These are phyloP conservation scores for Drosophila falleni DNA, from an alignment of 2,888 invertebrate species.

Conservation along the genomic window DNA sequence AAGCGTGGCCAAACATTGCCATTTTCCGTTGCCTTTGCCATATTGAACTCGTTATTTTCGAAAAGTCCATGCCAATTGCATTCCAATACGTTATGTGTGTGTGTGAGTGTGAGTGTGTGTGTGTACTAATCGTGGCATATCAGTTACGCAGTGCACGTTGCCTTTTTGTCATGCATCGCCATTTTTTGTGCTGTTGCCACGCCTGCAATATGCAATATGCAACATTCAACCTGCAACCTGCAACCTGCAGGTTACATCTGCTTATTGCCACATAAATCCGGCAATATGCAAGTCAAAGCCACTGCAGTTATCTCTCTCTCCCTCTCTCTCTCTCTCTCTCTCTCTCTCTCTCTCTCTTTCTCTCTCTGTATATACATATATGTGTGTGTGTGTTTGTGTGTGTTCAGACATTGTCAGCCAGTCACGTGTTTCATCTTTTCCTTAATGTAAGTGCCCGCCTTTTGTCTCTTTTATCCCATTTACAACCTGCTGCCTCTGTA, in stretches of 20 bases:
- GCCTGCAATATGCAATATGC: constrained; percentile 2
- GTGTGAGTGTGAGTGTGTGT: constrained; percentile 1
- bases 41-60: constrained; percentile 61
- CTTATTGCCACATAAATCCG: constrained; percentile 79
- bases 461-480: constrained; percentile 28
- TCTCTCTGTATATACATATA: constrained; percentile 5
- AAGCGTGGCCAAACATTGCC: constrained; percentile 38
- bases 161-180: constrained; percentile 52
- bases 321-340: constrained; percentile 40
- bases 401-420: constrained; percentile 24
- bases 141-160: constrained; percentile 75
- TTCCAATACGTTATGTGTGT: constrained; percentile 23
- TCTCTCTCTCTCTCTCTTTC: constrained; percentile 44
- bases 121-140: constrained; percentile 71
- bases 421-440: constrained; percentile 73
- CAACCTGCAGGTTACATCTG: constrained; percentile 68
- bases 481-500: constrained; percentile 41
- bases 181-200: constrained; percentile 49
- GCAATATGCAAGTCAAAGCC: constrained; percentile 66
- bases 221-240: constrained; percentile 27
- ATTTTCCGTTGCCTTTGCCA: constrained; percentile 33
- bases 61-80: constrained; percentile 67
- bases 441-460: constrained; percentile 61
- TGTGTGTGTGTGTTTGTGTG: constrained; percentile 6
- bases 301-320: constrained; percentile 42